These are phyloP conservation scores for Pangasius larnaudii DNA, from an alignment of 2,797 vertebrate species.

Conservation along the genomic window DNA sequence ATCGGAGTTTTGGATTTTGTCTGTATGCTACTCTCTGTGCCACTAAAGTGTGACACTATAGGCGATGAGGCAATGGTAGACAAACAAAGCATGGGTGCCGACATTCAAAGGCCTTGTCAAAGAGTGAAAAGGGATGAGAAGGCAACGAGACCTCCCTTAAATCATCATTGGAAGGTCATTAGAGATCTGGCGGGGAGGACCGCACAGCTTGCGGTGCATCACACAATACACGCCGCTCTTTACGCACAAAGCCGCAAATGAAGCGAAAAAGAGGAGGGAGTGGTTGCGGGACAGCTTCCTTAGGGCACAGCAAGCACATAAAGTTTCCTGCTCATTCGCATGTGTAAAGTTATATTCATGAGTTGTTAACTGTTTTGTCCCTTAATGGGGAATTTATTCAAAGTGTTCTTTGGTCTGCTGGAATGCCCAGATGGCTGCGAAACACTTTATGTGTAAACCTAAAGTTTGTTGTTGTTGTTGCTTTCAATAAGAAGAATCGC, in stretches of 20 bases:
- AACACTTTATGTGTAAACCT: slow-evolving; percentile 50
- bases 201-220: slow-evolving; percentile 81
- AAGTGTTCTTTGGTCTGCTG: slow-evolving; percentile 65
- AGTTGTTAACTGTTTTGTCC: slow-evolving; percentile 82
- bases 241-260: slow-evolving; percentile 70
- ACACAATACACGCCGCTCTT: slow-evolving; percentile 64
- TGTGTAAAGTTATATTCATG: slow-evolving; percentile 89
- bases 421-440: slow-evolving; percentile 86
- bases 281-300: slow-evolving; percentile 69
- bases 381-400: slow-evolving; percentile 76
- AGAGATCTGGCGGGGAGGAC: slow-evolving; percentile 80
- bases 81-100: slow-evolving; percentile 63
- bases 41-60: slow-evolving; percentile 60
- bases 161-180: slow-evolving; percentile 85
- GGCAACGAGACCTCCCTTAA: slow-evolving; percentile 71
- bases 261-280: slow-evolving; percentile 78
- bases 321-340: slow-evolving; percentile 71
- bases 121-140: slow-evolving; percentile 68
- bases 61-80: slow-evolving; percentile 63
- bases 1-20: slow-evolving; percentile 63
- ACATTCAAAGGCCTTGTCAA: slow-evolving; percentile 60
- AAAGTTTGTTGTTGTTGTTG: not conserved
- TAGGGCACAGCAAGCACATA: slow-evolving; percentile 70
- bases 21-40: slow-evolving; percentile 61
- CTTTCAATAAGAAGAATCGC: not conserved